Conservation (phyloP, 1,140 invertebrate genomes). For the Drosophila azteca region DNA sequence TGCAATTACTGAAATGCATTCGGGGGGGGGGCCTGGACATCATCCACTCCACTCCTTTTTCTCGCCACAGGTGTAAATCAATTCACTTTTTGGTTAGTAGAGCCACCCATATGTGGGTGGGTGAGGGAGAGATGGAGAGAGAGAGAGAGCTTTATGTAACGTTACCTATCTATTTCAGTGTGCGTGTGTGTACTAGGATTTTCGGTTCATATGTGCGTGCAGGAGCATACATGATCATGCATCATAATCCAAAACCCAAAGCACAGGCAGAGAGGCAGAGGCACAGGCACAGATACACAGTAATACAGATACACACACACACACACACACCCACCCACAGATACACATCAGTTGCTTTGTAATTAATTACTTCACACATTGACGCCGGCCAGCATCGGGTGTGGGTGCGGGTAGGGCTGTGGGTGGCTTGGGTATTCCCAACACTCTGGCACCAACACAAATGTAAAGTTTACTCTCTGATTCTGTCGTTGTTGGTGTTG, state of each 20-base stretch:
- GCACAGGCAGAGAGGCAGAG: constrained; percentile 15
- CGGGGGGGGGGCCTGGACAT: constrained; percentile 2
- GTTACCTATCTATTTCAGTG: constrained; percentile 32
- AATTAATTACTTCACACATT: constrained; percentile 83
- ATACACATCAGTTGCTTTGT: constrained; percentile 81
- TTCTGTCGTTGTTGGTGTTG: constrained; percentile 21
- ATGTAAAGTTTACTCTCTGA: constrained; percentile 68
- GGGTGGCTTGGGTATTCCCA: constrained; percentile 24
- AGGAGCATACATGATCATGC: constrained; percentile 74
- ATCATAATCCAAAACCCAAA: constrained; percentile 76
- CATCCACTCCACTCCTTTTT: constrained; percentile 17
- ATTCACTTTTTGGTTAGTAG: constrained; percentile 53
- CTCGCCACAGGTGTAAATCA: constrained; percentile 73
- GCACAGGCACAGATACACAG: constrained; percentile 21
- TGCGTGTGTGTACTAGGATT: constrained; percentile 20
- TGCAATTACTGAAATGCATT: constrained; percentile 59
- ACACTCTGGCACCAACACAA: constrained; percentile 32
- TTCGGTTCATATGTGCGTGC: constrained; percentile 60
- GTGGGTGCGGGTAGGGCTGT: not conserved
- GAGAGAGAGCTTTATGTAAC: constrained; percentile 40
- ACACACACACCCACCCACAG: constrained; percentile 43
- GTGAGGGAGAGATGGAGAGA: no score
- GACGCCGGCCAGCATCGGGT: constrained; percentile 65
- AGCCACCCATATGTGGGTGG: not conserved
- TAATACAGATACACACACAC: constrained; percentile 1